Conservation (phyloP, 2,888 invertebrate genomes). For the Callimorpha dominula region DNA sequence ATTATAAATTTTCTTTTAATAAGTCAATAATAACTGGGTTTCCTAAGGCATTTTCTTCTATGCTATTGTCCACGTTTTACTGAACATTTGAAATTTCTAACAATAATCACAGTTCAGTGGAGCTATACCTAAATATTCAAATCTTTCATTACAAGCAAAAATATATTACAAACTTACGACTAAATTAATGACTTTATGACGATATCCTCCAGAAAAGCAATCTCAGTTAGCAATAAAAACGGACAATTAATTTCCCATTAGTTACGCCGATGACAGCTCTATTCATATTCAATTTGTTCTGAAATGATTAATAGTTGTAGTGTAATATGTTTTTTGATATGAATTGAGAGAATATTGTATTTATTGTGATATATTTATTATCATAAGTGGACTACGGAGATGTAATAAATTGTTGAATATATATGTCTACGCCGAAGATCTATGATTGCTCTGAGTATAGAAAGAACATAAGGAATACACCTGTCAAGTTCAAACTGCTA, state of each 20-base stretch:
- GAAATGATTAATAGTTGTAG: slow-evolving; percentile 32
- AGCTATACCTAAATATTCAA: not conserved
- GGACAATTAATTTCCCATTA: slow-evolving; percentile 44
- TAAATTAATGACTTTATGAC: slow-evolving; percentile 10
- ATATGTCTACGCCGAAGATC: not conserved
- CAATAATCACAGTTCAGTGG: not conserved
- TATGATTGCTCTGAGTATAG: not conserved
- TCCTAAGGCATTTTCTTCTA: no score
- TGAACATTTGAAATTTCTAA: not conserved
- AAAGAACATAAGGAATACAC: not conserved
- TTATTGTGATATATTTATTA: slow-evolving; percentile 14
- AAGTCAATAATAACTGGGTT: no score
- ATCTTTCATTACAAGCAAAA: not conserved
- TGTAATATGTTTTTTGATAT: slow-evolving; percentile 4
- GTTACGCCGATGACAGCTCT: slow-evolving; percentile 26
- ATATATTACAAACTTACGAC: slow-evolving; percentile 1
- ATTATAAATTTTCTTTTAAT: no score
- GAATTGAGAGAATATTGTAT: slow-evolving; percentile 8
- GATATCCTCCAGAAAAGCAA: slow-evolving; percentile 23
- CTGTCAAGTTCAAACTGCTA: no score
- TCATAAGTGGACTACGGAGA: slow-evolving; percentile 8
- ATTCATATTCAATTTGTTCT: slow-evolving; percentile 44
- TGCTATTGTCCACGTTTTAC: no score
- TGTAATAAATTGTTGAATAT: slow-evolving; percentile 10
- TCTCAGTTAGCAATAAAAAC: slow-evolving; percentile 32